These are phyloP conservation scores for Dryobota labecula DNA, from an alignment of 2,888 invertebrate species.

Conservation along the genomic window DNA sequence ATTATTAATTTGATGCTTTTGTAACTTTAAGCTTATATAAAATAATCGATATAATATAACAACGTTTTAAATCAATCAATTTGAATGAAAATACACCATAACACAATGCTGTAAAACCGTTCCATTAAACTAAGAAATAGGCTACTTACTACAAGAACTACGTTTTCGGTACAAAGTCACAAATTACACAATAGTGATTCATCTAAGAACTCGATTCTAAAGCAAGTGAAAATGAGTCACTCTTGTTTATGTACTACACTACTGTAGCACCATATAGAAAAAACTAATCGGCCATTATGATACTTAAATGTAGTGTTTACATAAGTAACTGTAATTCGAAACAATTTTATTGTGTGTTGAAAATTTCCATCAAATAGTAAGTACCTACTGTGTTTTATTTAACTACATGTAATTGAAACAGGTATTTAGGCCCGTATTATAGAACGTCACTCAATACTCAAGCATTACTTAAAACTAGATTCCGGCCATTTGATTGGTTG, in stretches of 20 bases:
- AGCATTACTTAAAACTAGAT: too few relatives aligned
- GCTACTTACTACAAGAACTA: conserved; percentile 10
- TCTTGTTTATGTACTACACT: conserved; percentile 19
- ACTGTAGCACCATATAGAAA: conserved; percentile 11
- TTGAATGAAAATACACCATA: neutral
- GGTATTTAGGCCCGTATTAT: too few relatives aligned
- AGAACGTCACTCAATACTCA: too few relatives aligned
- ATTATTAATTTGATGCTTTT: neutral
- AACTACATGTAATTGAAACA: too few relatives aligned
- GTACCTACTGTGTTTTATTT: neutral
- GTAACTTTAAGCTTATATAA: neutral
- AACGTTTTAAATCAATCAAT: conserved; percentile 1
- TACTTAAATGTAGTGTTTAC: conserved; percentile 21
- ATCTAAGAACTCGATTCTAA: conserved; percentile 1
- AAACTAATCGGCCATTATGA: conserved; percentile 3
- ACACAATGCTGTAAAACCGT: neutral
- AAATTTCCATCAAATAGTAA: neutral
- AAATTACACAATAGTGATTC: conserved; percentile 31
- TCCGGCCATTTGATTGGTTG: too few relatives aligned
- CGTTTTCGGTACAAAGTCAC: neutral
- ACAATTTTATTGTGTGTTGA: conserved; percentile 10
- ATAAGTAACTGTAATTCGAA: neutral
- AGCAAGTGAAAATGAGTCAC: conserved; percentile 40
- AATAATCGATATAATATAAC: neutral
- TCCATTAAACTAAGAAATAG: neutral